Evolutionary conservation across 1,140 invertebrate genomes (phyloP).

Genomic region (Lithobius niger): DNA sequence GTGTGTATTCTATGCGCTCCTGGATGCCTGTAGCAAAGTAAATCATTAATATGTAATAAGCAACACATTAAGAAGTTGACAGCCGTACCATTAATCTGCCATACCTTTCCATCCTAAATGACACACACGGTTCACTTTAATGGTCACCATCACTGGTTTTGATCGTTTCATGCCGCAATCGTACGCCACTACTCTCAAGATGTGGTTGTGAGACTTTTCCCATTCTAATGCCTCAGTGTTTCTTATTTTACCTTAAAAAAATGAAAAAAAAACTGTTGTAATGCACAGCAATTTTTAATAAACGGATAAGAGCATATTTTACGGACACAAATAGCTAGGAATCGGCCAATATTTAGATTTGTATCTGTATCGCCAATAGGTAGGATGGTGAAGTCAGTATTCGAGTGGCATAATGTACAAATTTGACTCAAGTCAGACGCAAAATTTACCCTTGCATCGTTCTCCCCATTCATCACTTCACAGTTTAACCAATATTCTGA

Average conservation of each 20-base stretch:
- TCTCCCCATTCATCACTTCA: too few species aligned
- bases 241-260: constrained; percentile 52
- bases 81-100: not conserved
- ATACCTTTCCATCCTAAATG: constrained; percentile 60
- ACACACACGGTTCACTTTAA: constrained; percentile 69
- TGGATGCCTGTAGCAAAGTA: constrained; percentile 47
- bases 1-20: constrained; percentile 79
- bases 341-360: too few species aligned
- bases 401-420: too few species aligned
- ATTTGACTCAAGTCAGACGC: too few species aligned
- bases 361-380: too few species aligned
- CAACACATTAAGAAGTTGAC: too few species aligned
- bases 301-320: too few species aligned
- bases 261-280: constrained; percentile 12
- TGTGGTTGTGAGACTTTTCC: constrained; percentile 84
- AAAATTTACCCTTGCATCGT: too few species aligned
- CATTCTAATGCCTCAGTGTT: constrained; percentile 86
- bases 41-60: constrained; percentile 8
- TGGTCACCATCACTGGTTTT: constrained; percentile 82
- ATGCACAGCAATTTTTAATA: not conserved
- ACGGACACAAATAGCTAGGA: too few species aligned
- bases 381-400: too few species aligned
- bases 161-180: constrained; percentile 82
- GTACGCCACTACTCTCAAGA: constrained; percentile 89
- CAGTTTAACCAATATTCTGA: too few species aligned